phyloP scores from a whole-genome alignment of 2,113 vertebrate species.

The Indri indri region DNA sequence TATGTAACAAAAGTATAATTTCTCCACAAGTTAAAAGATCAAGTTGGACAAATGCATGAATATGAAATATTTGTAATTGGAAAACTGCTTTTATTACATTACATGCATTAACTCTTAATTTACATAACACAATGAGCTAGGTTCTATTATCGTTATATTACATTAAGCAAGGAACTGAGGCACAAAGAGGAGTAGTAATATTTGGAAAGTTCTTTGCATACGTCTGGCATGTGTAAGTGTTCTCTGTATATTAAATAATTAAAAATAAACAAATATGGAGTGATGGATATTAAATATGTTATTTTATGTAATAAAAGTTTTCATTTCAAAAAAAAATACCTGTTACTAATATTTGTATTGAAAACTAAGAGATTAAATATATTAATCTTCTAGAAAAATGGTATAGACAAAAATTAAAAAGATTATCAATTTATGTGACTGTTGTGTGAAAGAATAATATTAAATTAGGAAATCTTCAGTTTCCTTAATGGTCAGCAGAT shows the following conservation, averaged over 20 bases:
- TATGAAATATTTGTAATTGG: neutral
- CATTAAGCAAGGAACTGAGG: neutral
- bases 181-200: neutral
- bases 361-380: neutral
- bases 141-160: neutral
- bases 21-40: neutral
- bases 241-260: neutral
- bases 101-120: neutral
- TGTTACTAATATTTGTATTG: neutral
- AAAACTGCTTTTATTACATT: neutral
- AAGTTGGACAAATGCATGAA: neutral
- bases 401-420: neutral
- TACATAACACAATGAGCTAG: neutral
- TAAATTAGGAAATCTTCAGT: neutral
- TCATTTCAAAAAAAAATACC: neutral
- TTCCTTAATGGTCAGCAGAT: neutral
- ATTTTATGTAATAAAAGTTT: neutral
- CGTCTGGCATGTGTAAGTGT: neutral
- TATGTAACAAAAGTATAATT: neutral
- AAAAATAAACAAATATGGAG: neutral
- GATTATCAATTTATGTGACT: neutral
- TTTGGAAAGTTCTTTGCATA: neutral
- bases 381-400: neutral
- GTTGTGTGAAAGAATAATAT: neutral
- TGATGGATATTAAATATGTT: neutral